These are phyloP conservation scores for Bombyx huttoni DNA, from an alignment of 2,888 invertebrate genomes.

Conservation along the genomic window DNA sequence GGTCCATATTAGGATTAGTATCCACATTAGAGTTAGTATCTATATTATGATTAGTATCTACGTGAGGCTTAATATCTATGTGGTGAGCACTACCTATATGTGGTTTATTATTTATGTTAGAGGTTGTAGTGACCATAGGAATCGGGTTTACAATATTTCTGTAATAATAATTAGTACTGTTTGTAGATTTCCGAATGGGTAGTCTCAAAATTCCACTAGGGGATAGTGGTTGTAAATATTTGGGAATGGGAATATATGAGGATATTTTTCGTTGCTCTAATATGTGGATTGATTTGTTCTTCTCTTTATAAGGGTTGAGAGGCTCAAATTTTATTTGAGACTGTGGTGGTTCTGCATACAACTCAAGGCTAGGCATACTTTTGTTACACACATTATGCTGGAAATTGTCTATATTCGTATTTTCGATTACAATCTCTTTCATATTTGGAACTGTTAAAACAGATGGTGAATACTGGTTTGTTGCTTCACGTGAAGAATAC, in stretches of 20 bases:
- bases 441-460: background rate
- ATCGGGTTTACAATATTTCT: background rate
- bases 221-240: constrained; percentile 2
- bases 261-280: background rate
- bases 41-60: background rate
- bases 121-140: background rate
- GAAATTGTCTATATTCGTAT: background rate
- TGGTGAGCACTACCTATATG: background rate
- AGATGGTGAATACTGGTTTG: background rate
- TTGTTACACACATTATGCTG: background rate
- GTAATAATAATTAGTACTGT: background rate
- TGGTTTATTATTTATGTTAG: background rate
- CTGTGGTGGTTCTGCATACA: background rate
- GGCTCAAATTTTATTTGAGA: background rate
- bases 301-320: background rate
- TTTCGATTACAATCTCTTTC: background rate
- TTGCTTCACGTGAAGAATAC: background rate
- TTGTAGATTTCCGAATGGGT: background rate
- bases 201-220: background rate
- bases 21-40: background rate
- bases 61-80: background rate
- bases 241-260: background rate
- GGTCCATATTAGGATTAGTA: background rate
- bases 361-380: background rate
- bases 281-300: background rate